Evolutionary conservation across 2,888 invertebrate species (phyloP).

Genomic region (Agelastica alni): DNA sequence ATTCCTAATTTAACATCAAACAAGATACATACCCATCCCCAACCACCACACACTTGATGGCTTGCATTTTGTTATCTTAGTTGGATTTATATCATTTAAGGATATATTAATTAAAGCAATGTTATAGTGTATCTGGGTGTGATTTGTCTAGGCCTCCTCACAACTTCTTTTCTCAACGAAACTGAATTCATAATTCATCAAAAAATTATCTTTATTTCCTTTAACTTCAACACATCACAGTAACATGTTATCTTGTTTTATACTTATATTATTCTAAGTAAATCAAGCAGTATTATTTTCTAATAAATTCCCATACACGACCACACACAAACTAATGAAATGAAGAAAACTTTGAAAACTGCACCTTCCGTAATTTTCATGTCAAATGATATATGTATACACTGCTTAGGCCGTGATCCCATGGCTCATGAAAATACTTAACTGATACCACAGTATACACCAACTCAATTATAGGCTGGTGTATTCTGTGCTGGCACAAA

Average conservation of each 20-base stretch:
- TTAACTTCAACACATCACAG: slow-evolving; percentile 24
- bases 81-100: slow-evolving; percentile 27
- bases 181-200: slow-evolving; percentile 35
- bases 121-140: slow-evolving; percentile 41
- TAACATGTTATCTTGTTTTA: slow-evolving; percentile 9
- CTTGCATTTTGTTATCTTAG: slow-evolving; percentile 76
- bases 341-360: too few species aligned
- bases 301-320: slow-evolving; percentile 15
- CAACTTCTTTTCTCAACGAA: slow-evolving; percentile 41
- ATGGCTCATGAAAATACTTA: too few species aligned
- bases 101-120: slow-evolving; percentile 37
- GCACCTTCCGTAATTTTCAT: slow-evolving; percentile 9
- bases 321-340: slow-evolving; percentile 21
- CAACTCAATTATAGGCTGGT: too few species aligned
- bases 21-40: slow-evolving; percentile 87
- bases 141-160: slow-evolving; percentile 50
- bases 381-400: too few species aligned
- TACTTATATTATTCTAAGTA: not conserved
- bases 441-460: too few species aligned
- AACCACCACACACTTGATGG: slow-evolving; percentile 99
- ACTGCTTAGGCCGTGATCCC: too few species aligned
- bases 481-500: too few species aligned
- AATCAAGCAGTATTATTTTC: slow-evolving; percentile 5
- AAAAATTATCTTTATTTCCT: slow-evolving; percentile 19
- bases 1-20: too few species aligned